Base-by-base conservation (phyloP, 2,888 invertebrate species). In the Agonopterix alstromeriana region DNA sequence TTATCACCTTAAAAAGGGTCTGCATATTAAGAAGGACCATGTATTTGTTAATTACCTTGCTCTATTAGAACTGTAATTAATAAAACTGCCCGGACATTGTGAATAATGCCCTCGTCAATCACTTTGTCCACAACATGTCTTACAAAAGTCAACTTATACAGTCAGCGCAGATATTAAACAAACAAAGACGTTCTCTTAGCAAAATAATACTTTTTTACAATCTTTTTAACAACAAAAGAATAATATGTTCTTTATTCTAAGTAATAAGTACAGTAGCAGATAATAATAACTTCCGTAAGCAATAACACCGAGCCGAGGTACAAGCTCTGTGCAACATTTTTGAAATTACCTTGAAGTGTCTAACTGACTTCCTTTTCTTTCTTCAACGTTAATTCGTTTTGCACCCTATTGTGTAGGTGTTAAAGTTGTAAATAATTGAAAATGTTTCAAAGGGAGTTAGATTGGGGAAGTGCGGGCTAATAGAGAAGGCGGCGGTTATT, bases 401-500 rank as follows among this genome's bases (percentile, higher is more conserved):
- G n/a, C 41, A 42, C 42, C 36, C 27, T 27, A 27, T 27, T 47
- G 36, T 12, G 36, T 36, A 14, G 9, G 17, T 5, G 42, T 11
- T 36, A 43, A 35, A 35, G 49, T 27, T 27, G 27, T 27, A 10
- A 14, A 8, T 43, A 43, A 43, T 43, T 48, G 52, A 49, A 52
- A 52, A 54, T 47, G 49, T 50, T 51, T 54, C 52, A 50, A 51
- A 51, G 57, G 55, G 27, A 27, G 27, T 27, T n/a, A 27, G 27
- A 27, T 27, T 27, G 27, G 27, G 27, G 51, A 50, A 58, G 54
- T 50, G 53, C 57, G 55, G 50, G 59, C 67, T 75, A 73, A 73
- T 71, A 70, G 70, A 71, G 67, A 70, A 69, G 59, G 67, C 62
- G 60, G 54, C 53, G 63, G 69, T 73, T 76, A 72, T 73, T 66